Evolutionary conservation across 2,888 invertebrate genomes (phyloP).

Genomic region (Marasmarcha lunaedactyla): DNA sequence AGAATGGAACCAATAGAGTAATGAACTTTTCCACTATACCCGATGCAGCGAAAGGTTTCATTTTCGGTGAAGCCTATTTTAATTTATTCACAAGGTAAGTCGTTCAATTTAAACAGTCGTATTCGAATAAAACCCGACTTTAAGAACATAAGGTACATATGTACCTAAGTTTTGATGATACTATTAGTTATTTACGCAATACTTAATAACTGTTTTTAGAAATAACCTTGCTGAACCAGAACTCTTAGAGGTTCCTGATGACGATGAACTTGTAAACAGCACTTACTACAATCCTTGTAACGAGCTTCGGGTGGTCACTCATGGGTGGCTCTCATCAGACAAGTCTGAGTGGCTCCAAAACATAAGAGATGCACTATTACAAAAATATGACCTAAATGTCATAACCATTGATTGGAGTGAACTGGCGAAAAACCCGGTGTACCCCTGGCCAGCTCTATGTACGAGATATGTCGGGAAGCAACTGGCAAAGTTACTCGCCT

Average conservation of each 20-base stretch:
- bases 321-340: slow-evolving; percentile 63
- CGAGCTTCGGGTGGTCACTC: slow-evolving; percentile 59
- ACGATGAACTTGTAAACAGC: slow-evolving; percentile 26
- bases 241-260: slow-evolving; percentile 25
- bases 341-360: slow-evolving; percentile 37
- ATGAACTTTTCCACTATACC: slow-evolving; percentile 46
- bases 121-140: too few relatives aligned
- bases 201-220: too few relatives aligned
- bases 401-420: slow-evolving; percentile 60
- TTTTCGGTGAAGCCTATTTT: slow-evolving; percentile 48
- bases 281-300: slow-evolving; percentile 45
- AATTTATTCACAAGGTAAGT: slow-evolving; percentile 53
- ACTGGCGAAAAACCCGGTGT: slow-evolving; percentile 39
- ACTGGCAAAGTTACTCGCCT: slow-evolving; percentile 33
- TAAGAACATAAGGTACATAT: too few relatives aligned
- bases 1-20: slow-evolving; percentile 39
- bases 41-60: slow-evolving; percentile 27
- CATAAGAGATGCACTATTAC: slow-evolving; percentile 52
- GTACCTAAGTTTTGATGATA: too few relatives aligned
- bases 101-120: not conserved
- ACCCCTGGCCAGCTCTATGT: slow-evolving; percentile 48
- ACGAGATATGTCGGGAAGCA: slow-evolving; percentile 52
- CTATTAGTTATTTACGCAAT: too few relatives aligned
- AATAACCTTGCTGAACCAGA: slow-evolving; percentile 32
- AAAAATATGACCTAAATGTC: slow-evolving; percentile 54